These are phyloP conservation scores for Bergia sp. DNA, from an alignment of 92 coral and sea anemone species.

Conservation along the genomic window DNA sequence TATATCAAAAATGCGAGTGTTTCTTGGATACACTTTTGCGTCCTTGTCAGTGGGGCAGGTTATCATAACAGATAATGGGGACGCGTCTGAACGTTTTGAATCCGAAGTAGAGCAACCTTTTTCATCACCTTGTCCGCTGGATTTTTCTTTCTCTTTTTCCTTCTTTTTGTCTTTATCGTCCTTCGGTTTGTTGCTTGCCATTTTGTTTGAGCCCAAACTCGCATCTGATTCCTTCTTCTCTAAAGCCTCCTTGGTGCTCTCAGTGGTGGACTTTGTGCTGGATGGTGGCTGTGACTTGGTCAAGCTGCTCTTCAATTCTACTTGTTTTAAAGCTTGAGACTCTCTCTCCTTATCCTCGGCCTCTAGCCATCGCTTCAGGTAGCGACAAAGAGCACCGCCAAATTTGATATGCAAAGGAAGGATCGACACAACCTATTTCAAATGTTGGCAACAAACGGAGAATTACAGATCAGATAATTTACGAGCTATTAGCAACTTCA, in stretches of 20 bases:
- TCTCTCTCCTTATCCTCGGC: conserved; percentile 59
- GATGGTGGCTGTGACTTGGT: conserved; percentile 3
- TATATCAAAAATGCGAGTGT: too few species aligned
- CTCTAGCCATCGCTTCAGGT: conserved; percentile 93
- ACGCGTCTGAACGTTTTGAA: neutral
- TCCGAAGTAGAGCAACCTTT: neutral
- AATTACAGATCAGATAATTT: too few species aligned
- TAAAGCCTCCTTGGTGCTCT: conserved; percentile 31
- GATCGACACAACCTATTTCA: conserved; percentile 71
- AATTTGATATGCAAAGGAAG: conserved; percentile 89
- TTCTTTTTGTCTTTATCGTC: neutral
- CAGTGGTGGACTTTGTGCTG: neutral
- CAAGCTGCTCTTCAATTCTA: conserved; percentile 30
- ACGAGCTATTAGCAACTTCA: neutral
- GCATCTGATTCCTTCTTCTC: conserved; percentile 24
- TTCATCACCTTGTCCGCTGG: neutral
- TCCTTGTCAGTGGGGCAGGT: neutral
- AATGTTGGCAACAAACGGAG: neutral
- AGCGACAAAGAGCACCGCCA: conserved; percentile 91
- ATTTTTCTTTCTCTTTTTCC: neutral
- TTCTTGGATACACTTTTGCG: neutral
- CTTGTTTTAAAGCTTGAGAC: conserved; percentile 6
- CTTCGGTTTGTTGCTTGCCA: neutral
- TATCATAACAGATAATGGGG: neutral
- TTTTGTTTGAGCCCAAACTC: conserved; percentile 10